These are phyloP conservation scores for Gymnodraco acuticeps DNA, from an alignment of 2,797 vertebrate genomes.

Conservation along the genomic window DNA sequence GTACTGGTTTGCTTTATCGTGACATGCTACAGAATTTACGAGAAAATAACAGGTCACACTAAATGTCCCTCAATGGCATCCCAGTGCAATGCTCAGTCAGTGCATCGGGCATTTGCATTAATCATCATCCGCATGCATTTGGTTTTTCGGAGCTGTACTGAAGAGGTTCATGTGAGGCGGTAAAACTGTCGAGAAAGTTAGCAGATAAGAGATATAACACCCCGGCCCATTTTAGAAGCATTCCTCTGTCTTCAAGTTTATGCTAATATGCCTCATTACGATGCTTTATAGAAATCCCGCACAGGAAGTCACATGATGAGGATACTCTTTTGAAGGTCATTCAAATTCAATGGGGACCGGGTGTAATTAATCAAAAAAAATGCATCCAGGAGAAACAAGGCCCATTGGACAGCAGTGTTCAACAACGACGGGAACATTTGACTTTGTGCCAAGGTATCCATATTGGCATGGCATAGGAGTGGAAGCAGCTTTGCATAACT, in stretches of 20 bases:
- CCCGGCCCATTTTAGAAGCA: constrained; percentile 35
- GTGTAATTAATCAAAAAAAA: constrained; percentile 79
- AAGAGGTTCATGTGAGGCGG: constrained; percentile 31
- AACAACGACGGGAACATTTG: constrained; percentile 51
- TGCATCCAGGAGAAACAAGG: constrained; percentile 58
- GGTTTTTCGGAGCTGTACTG: constrained; percentile 17
- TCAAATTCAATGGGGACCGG: constrained; percentile 68
- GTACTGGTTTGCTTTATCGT: constrained; percentile 47
- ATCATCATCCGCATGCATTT: constrained; percentile 43
- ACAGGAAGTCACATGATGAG: constrained; percentile 65
- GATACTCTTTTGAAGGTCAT: constrained; percentile 74
- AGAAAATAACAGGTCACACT: constrained; percentile 61
- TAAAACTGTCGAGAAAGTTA: constrained; percentile 56
- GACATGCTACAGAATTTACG: constrained; percentile 46
- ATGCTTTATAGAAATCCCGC: constrained; percentile 65
- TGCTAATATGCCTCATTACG: constrained; percentile 72
- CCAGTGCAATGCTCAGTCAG: constrained; percentile 28
- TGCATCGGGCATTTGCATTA: constrained; percentile 55
- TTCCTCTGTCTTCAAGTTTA: constrained; percentile 62
- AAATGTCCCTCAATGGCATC: constrained; percentile 52
- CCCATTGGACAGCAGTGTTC: constrained; percentile 50
- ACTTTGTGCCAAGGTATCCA: constrained; percentile 48
- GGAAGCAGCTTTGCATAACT: constrained; percentile 28
- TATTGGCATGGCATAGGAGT: constrained; percentile 30
- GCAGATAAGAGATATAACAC: constrained; percentile 36